A percentile compares a stretch with the other conserved stretches of the same genome.
Conservation (phyloP, 2,113 vertebrate species). For the Mionectes macconnelli region DNA sequence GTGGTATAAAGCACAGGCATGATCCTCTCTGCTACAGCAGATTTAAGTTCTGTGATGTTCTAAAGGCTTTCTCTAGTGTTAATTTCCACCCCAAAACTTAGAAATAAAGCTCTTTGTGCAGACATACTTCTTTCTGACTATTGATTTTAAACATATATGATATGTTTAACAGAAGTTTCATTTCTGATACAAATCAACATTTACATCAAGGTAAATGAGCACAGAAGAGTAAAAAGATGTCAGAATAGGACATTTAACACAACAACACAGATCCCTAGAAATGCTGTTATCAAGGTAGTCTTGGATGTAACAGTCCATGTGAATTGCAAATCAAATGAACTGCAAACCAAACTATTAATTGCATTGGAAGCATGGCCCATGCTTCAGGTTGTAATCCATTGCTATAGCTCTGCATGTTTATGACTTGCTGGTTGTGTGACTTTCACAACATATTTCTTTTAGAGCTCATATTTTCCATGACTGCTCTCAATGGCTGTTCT, state of each 20-base stretch:
- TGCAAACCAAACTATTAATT: neutral
- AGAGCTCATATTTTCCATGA: neutral
- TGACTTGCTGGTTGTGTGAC: neutral
- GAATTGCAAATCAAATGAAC: neutral
- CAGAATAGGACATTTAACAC: neutral
- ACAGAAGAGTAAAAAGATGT: neutral
- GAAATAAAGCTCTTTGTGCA: neutral
- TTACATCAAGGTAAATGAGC: neutral
- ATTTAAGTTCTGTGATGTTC: neutral
- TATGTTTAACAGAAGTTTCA: neutral
- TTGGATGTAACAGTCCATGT: neutral
- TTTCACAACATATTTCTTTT: neutral
- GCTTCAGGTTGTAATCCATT: neutral
- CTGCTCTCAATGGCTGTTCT: neutral
- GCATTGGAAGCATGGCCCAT: neutral
- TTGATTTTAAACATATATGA: neutral
- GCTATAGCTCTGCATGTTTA: neutral
- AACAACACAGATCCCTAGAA: neutral
- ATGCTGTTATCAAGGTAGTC: neutral
- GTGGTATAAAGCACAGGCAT: neutral
- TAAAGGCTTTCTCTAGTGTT: neutral
- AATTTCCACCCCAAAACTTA: neutral
- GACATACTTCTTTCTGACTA: neutral
- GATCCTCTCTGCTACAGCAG: neutral
- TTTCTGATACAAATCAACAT: neutral